Evolutionary conservation across 2,888 invertebrate species (phyloP).

Genomic region (Drosophila demipolita): DNA sequence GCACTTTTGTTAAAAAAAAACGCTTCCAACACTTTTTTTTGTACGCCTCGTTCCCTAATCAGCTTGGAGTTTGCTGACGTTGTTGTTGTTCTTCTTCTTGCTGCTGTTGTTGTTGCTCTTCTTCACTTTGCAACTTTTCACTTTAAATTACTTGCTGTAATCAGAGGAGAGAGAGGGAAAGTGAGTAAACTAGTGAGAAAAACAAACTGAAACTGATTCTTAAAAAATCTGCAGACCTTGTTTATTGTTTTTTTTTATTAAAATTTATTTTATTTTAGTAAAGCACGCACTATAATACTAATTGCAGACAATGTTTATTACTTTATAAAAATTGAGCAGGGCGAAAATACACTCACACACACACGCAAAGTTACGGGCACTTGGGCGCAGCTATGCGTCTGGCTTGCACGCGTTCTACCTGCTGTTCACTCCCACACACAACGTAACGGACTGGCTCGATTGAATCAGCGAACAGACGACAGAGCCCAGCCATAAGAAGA

Average conservation of each 20-base stretch:
- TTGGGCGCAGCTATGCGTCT: conserved; percentile 26
- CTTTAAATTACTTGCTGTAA: conserved; percentile 61
- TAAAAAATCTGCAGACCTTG: conserved; percentile 29
- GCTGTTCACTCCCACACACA: conserved; percentile 68
- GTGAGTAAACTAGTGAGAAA: conserved; percentile 10
- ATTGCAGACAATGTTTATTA: conserved; percentile 70
- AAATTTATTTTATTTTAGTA: conserved; percentile 5
- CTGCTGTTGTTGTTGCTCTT: conserved; percentile 17
- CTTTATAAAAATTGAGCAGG: conserved; percentile 73
- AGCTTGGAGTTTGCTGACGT: conserved; percentile 26
- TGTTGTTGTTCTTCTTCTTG: conserved; percentile 10
- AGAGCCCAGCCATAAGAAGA: conserved; percentile 23
- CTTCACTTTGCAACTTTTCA: conserved; percentile 42
- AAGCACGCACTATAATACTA: conserved; percentile 56
- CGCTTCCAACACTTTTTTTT: conserved; percentile 13
- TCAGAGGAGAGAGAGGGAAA: conserved; percentile 36
- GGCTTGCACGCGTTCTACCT: conserved; percentile 28
- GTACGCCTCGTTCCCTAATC: conserved; percentile 36
- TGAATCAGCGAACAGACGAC: conserved; percentile 35
- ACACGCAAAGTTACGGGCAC: conserved; percentile 52
- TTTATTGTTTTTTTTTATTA: conserved; percentile 21
- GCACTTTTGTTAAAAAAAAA: conserved; percentile 20
- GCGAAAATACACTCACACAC: conserved; percentile 51
- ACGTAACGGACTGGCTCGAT: conserved; percentile 56
- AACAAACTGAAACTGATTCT: conserved; percentile 42